Base-by-base conservation (phyloP, 2,888 invertebrate species). In the Luperina nickerlii region DNA sequence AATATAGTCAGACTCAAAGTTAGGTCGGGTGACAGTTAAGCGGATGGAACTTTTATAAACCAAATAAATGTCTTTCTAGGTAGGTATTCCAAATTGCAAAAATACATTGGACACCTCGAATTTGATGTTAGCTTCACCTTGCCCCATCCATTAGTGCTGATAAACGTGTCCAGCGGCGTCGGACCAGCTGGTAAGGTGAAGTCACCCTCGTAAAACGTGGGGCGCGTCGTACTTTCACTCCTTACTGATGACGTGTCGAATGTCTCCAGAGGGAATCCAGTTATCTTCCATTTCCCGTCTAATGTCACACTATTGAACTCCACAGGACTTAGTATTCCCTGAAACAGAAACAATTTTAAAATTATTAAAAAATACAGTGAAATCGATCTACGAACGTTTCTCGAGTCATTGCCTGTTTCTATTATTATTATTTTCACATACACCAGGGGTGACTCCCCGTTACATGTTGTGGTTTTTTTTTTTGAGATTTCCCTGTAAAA, bases 81-180 rank as follows among this genome's bases (percentile, higher is more conserved):
- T n/a, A n/a, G n/a, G 38, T 32, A 32, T 48, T 74, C 24, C 15
- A 5, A 24, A 42, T 20, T 42, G 9, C 13, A 51, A 48, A 76
- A 38, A 42, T 7, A 15, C 24, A 78, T 45, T 45, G 5, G 18
- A 27, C 2, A 48, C 2, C 32, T 54, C 18, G 54, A 24, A 18
- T 32, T n/a, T 13, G 8, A 32, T 24, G 62, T 27, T 63, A 11
- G 11, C 24, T 9, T 76, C 65, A 97, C 98, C 96, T 99, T 99
- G 75, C 97, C 98, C 99, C 99, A 99, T n/a, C 97, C 97, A 67
- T 97, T 96, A 88, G 98, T 97, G 90, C 98, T 98, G 20, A 99
- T 91, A 92, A 98, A 99, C 0, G 98, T 99, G 91, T 99, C 99
- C 62, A 96, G 92, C 0, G 98, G 97, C n/a, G 94, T 88, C 20